Conservation (phyloP, 2,888 invertebrate species). For the Seira sanloemensis region DNA sequence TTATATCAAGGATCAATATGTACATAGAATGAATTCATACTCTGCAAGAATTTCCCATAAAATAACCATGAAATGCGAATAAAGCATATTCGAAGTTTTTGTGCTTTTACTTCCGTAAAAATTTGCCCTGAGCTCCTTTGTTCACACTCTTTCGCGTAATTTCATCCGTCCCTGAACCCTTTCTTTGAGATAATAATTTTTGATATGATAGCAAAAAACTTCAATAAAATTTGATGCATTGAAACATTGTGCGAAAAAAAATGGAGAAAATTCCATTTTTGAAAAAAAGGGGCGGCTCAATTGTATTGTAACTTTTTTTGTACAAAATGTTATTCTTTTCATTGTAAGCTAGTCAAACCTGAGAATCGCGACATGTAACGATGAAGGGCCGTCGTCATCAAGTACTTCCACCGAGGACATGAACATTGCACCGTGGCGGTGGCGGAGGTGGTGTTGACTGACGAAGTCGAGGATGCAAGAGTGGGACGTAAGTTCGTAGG, state of each 20-base stretch:
- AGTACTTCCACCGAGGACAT: conserved; percentile 55
- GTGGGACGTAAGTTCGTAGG: conserved; percentile 41
- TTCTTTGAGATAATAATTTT: conserved; percentile 25
- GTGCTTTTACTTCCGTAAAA: conserved; percentile 21
- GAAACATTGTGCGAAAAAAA: conserved; percentile 2
- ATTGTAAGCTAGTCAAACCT: conserved; percentile 53
- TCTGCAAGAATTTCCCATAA: conserved; percentile 31
- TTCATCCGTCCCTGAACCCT: conserved; percentile 49
- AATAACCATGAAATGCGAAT: not conserved
- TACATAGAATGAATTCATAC: not conserved
- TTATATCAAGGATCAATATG: conserved; percentile 4
- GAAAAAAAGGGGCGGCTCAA: conserved; percentile 2
- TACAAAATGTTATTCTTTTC: not conserved
- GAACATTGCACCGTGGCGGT: conserved; percentile 22
- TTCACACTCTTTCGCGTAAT: not conserved
- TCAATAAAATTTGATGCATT: not conserved
- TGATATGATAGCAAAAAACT: not conserved
- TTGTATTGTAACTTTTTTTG: not conserved
- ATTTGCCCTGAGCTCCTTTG: not conserved
- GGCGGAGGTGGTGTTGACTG: conserved; percentile 18
- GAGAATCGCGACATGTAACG: conserved; percentile 63
- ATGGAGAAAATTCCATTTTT: not conserved
- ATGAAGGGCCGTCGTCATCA: conserved; percentile 51
- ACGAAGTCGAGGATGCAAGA: not conserved
- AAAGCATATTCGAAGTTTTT: not conserved